Evolutionary conservation across 2,113 vertebrate genomes (phyloP).

Genomic region (Cyanistes caeruleus): DNA sequence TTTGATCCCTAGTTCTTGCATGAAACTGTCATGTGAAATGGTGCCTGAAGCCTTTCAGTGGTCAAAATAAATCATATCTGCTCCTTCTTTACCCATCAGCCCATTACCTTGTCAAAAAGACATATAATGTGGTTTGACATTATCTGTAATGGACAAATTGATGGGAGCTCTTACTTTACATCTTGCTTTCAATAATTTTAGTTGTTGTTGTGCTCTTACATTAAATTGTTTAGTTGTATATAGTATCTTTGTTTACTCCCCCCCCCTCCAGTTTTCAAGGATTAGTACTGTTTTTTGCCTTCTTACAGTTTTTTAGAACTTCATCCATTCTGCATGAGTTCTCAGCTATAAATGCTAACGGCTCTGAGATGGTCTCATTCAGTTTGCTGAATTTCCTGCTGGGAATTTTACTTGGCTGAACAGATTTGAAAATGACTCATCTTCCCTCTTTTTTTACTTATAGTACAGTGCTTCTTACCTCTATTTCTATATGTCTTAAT

Average conservation of each 20-base stretch:
- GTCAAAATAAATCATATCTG: conserved; percentile 31
- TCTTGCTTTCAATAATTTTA: not conserved
- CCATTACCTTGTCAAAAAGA: not conserved
- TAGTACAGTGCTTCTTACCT: not conserved
- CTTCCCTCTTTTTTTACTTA: not conserved
- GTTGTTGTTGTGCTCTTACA: not conserved
- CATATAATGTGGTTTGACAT: conserved; percentile 7
- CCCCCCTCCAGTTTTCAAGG: not conserved
- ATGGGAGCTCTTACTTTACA: not conserved
- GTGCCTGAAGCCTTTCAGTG: not conserved
- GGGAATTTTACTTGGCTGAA: conserved; percentile 29
- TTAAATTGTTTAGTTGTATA: not conserved
- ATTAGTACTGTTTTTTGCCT: not conserved
- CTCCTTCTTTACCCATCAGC: not conserved
- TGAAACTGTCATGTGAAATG: not conserved
- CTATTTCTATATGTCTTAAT: not conserved
- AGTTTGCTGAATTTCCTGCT: conserved; percentile 7
- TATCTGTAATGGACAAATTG: not conserved
- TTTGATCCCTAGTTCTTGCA: not conserved
- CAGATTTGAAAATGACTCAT: not conserved
- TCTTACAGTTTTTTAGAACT: not conserved
- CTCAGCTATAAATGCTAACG: not conserved
- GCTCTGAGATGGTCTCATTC: conserved; percentile 18
- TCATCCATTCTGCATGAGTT: conserved; percentile 12
- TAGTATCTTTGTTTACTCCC: not conserved